Evolutionary conservation across 2,888 invertebrate genomes (phyloP).

Genomic region (Clostera curtula): DNA sequence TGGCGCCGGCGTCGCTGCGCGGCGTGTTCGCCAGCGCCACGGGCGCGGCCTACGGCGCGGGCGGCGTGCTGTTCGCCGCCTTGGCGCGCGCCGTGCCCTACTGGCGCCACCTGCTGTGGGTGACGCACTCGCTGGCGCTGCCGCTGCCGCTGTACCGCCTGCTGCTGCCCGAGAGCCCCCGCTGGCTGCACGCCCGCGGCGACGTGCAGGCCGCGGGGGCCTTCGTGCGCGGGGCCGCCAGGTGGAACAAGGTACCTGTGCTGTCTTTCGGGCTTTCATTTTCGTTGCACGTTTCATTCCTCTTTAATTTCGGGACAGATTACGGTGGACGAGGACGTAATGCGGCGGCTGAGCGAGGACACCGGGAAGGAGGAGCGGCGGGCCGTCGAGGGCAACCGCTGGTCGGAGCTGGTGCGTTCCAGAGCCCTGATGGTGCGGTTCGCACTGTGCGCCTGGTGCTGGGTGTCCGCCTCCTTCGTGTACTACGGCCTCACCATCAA

Average conservation of each 20-base stretch:
- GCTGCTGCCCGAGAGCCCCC: constrained; percentile 81
- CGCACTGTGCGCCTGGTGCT: constrained; percentile 68
- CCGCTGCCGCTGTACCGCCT: constrained; percentile 80
- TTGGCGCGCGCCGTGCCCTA: constrained; percentile 64
- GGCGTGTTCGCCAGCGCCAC: constrained; percentile 56
- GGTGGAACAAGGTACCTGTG: constrained; percentile 72
- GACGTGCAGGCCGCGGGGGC: constrained; percentile 70
- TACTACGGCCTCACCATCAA: constrained; percentile 88
- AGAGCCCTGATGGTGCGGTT: constrained; percentile 44
- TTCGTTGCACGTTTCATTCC: too few species aligned
- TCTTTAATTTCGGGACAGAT: too few species aligned
- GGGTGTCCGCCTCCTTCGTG: constrained; percentile 83
- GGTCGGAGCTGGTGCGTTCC: constrained; percentile 40
- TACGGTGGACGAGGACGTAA: constrained; percentile 37
- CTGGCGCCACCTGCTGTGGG: constrained; percentile 80
- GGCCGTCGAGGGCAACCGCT: constrained; percentile 28
- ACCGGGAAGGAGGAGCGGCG: constrained; percentile 10
- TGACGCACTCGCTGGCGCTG: constrained; percentile 79
- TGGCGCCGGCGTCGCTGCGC: constrained; percentile 53
- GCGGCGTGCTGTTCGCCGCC: constrained; percentile 66
- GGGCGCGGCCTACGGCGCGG: constrained; percentile 66
- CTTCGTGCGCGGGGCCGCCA: constrained; percentile 77
- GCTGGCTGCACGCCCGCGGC: constrained; percentile 83
- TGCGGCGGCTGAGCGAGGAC: constrained; percentile 31
- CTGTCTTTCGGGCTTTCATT: neutral